Conservation (phyloP, 2,113 vertebrate genomes). For the Gopherus flavomarginatus region DNA sequence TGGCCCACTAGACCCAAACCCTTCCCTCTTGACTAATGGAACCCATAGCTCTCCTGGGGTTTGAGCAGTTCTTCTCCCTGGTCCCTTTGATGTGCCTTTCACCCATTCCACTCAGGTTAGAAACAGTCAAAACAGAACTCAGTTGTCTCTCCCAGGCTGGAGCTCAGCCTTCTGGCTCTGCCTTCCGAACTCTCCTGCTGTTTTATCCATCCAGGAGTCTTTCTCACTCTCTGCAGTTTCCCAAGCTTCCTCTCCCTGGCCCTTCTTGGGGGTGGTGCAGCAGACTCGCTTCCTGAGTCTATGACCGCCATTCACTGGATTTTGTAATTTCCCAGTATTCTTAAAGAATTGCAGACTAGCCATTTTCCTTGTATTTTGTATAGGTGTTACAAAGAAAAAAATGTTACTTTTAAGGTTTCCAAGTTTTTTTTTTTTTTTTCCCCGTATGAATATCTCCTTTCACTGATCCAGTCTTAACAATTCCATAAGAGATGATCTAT, state of each 20-base stretch:
- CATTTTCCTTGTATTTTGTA: not conserved
- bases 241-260: not conserved
- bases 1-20: not conserved
- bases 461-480: not conserved
- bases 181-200: not conserved
- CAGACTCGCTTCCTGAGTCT: not conserved
- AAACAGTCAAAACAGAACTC: not conserved
- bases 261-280: not conserved
- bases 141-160: not conserved
- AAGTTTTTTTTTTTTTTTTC: not conserved
- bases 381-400: not conserved
- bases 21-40: not conserved
- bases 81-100: not conserved
- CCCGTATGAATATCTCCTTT: not conserved
- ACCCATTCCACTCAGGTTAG: not conserved
- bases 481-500: not conserved
- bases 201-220: not conserved
- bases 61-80: not conserved
- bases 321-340: not conserved
- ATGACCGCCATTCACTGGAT: not conserved
- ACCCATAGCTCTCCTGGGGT: not conserved
- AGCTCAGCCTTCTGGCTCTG: not conserved
- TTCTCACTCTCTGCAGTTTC: not conserved
- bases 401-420: not conserved
- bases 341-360: not conserved